Evolutionary conservation across 2,113 vertebrate species (phyloP), one percentile per base, ranked within the genome.

Genomic region (Mandrillus leucophaeus): DNA sequence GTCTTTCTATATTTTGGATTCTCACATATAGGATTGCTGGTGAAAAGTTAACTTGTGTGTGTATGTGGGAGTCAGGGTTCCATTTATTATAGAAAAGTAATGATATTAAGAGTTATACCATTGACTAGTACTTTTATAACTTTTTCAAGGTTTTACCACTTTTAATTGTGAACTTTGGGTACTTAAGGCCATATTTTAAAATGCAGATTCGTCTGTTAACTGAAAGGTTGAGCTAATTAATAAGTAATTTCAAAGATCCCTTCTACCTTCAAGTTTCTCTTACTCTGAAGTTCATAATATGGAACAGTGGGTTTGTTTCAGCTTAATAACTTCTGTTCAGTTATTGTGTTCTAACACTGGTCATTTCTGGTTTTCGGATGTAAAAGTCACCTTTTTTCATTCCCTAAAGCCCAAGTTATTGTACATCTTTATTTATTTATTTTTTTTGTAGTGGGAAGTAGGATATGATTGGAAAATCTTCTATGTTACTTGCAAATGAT

Each of bases 1-100:
- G 40, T 66, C 25, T 93, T 96, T 81, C 11, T 64, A 0, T 90
- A 82, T 83, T 96, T 94, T 94, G 30, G 70, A 80, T 96, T 86
- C 61, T 55, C 75, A 75, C 8, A 4, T 40, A 8, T 5, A 57
- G 17, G 14, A 79, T 94, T 89, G 57, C 43, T 61, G 64, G 50
- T 96, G 55, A 96, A 75, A 88, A 94, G 84, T 30, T 84, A 70
- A 25, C 82, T 84, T 92, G 52, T 83, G 23, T 93, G 38, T 96
- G 40, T 55, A 8, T 64, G 18, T 57, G 50, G 38, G 40, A 48
- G 59, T 91, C 59, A 83, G 27, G 22, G 14, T 75, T 93, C 32
- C 73, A 55, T 52, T 95, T 87, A 23, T 57, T 96, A 20, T 91
- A 52, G 57, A 85, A 82, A 18, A 59, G 10, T 72, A 78, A 70